Base-by-base conservation (phyloP, 2,113 vertebrate genomes). In the Megaceryle maxima region DNA sequence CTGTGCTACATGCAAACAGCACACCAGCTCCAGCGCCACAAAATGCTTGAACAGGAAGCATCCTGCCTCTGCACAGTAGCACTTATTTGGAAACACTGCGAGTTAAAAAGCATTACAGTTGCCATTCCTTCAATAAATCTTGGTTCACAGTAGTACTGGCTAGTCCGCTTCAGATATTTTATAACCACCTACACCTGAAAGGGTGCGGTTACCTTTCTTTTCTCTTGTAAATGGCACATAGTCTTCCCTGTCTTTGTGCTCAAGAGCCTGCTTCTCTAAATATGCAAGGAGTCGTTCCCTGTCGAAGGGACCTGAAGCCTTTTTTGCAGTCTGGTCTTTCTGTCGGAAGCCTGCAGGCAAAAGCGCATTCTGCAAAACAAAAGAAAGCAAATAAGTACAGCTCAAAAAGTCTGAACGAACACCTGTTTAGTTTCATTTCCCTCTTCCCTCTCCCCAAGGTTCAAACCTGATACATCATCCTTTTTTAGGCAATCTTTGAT, bases 321-420 rank as follows among this genome's bases (percentile, higher is more conserved):
- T 59, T 97, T 99, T 99, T 10, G 46, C 12, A 2, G 99, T 99
- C 97, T 99, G 99, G 97, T 99, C 99, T 86, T 99, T 99, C 96
- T 99, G 99, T 35, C 99, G 98, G 96, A 99, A 98, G 53, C 99
- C 99, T 5, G 99, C 99, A 37, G 99, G 99, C 88, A 99, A 98
- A 31, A 99, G 98, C 16, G 99, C 98, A 31, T 99, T 99, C 99
- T 99, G 97, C 90, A 91, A 94, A 90, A 59, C 78, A 95, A 92
- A 82, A 80, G 0, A 5, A 4, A 62, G 66, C 19, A 44, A 5
- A 19, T 5, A 7, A 68, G 43, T 4, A 24, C 53, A 39, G 25
- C n/a, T 85, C 5, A 35, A 4, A 18, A 50, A 39, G 44, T 2
- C 83, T 53, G 74, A 81, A 55, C 53, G 74, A 81, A 59, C 56